Evolutionary conservation across 2,113 vertebrate genomes (phyloP), one percentile per base, ranked within the genome.

Genomic region (Andinoacara biseriatus): DNA sequence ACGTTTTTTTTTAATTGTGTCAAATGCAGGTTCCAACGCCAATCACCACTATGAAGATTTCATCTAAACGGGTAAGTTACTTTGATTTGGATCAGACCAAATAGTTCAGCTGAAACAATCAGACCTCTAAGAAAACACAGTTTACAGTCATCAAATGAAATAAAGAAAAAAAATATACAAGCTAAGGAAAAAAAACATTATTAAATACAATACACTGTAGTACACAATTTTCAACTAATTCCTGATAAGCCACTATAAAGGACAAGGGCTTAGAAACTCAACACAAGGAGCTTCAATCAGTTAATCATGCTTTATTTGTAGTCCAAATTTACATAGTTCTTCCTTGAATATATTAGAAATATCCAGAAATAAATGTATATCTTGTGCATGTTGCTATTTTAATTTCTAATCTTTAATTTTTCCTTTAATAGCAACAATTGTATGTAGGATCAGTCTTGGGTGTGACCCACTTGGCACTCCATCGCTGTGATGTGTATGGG

Each of bases 21-120:
- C 13, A 26, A 33, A 5, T 93, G 65, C 89, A 99, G 98, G 95
- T 98, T 72, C 97, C 98, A 8, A 97, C 97, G 1, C 91, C 97
- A 15, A 96, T 99, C 77, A 98, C 97, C 89, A 98, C 97, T 0
- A 99, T 99, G 98, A 99, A 97, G 94, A 99, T 99, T 91, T 99
- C 98, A 81, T 99, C 98, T 24, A 99, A 99, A 95, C 95, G 98
- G 94, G 98, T 99, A 93, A 94, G 96, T 87, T 74, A 5, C 20
- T 13, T 40, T 49, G 11, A 63, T 43, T 26, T 33, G 1, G 20
- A 6, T 80, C 38, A 15, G 9, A 74, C 3, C 46, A 75, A 43
- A 22, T 63, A 22, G 6, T 59, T 77, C 18, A 60, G 3, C 10
- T 56, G 54, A 6, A 56, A 22, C 54, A 58, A 29, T 80, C 35